Percentiles rank a stretch among this genome's conserved stretches.
These are phyloP conservation scores for Pachycephus smyrnensis DNA, from an alignment of 2,888 invertebrate species.

Conservation along the genomic window DNA sequence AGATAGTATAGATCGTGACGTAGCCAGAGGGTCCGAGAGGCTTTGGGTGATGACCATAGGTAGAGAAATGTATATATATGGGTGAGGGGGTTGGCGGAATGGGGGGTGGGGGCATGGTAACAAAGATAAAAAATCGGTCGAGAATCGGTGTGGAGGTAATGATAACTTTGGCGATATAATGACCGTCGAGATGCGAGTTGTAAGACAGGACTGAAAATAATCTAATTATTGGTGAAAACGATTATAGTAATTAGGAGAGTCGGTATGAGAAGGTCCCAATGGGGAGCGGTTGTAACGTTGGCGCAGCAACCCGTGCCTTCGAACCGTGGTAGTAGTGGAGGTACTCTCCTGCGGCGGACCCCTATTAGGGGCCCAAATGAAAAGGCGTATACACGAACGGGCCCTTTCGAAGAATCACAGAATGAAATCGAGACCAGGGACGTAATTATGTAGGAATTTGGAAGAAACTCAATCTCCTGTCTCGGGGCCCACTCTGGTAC, in stretches of 20 bases:
- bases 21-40: not conserved
- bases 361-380: conserved; percentile 57
- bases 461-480: not conserved
- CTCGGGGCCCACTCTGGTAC: not conserved
- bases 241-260: conserved; percentile 63
- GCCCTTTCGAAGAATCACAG: conserved; percentile 55
- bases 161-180: conserved; percentile 62
- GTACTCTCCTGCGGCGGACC: conserved; percentile 37
- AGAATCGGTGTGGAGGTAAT: conserved; percentile 53
- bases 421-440: conserved; percentile 19
- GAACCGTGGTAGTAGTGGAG: not conserved
- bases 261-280: conserved; percentile 21
- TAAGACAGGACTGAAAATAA: conserved; percentile 60
- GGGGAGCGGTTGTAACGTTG: not conserved
- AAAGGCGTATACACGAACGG: conserved; percentile 56
- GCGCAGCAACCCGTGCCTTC: not conserved
- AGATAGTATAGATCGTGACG: not conserved
- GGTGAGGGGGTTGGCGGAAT: conserved; percentile 17
- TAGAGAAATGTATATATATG: not conserved
- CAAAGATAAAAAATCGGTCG: conserved; percentile 41
- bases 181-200: conserved; percentile 41
- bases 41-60: not conserved
- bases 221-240: conserved; percentile 66
- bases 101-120: conserved; percentile 35
- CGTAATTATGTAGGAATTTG: conserved; percentile 45